Percentiles rank a stretch among this genome's conserved stretches.
phyloP scores from a whole-genome alignment of 2,888 invertebrate genomes.

The Adelognathus sp. region DNA sequence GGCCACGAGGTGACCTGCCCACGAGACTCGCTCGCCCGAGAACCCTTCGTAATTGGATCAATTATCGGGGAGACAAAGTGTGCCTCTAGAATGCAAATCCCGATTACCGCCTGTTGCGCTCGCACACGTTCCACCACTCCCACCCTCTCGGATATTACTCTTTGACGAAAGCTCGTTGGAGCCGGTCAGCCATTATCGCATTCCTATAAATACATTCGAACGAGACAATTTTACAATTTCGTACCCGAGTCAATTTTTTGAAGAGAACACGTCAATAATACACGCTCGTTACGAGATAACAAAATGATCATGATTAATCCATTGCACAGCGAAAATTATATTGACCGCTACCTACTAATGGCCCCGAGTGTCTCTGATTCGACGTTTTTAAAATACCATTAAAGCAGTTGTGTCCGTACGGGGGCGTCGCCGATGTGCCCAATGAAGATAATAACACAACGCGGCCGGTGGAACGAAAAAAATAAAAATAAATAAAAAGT shows the following conservation, averaged over 20 bases:
- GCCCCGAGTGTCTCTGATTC: slow-evolving; percentile 28
- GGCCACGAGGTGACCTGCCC: slow-evolving; percentile 55
- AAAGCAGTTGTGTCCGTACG: slow-evolving; percentile 14
- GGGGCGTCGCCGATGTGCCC: not conserved
- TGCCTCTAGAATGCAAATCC: slow-evolving; percentile 63
- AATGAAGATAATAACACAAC: slow-evolving; percentile 20
- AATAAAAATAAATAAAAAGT: slow-evolving; percentile 6
- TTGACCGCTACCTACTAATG: slow-evolving; percentile 20
- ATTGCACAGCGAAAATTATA: not conserved
- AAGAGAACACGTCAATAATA: not conserved
- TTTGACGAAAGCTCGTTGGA: slow-evolving; percentile 46
- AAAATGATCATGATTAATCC: not conserved
- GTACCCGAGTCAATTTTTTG: slow-evolving; percentile 16
- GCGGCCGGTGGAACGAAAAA: not conserved
- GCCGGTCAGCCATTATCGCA: slow-evolving; percentile 31
- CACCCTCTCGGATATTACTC: slow-evolving; percentile 44
- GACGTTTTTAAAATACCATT: slow-evolving; percentile 49
- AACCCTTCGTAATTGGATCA: slow-evolving; percentile 64
- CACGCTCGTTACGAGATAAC: not conserved
- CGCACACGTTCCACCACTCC: slow-evolving; percentile 47
- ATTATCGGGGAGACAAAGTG: slow-evolving; percentile 65
- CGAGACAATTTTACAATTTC: slow-evolving; percentile 38
- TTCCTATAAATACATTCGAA: slow-evolving; percentile 31
- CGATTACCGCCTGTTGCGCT: slow-evolving; percentile 63
- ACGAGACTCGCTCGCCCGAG: slow-evolving; percentile 41